Evolutionary conservation across 2,888 invertebrate species (phyloP).

Genomic region (Melanostoma scalare): DNA sequence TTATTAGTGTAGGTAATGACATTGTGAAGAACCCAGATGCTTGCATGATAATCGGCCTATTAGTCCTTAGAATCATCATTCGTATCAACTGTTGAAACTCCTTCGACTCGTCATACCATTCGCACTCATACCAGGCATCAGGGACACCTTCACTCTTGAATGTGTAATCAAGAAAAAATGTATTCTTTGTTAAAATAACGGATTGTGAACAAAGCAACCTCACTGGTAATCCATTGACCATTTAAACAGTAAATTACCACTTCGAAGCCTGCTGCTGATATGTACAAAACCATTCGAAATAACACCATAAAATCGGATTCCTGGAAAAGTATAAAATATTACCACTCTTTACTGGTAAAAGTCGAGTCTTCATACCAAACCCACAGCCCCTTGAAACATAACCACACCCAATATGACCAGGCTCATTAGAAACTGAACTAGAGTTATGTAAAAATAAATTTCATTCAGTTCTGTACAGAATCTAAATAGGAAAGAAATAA

Average conservation of each 20-base stretch:
- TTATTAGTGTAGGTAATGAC: constrained; percentile 78
- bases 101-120: constrained; percentile 77
- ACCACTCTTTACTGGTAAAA: background rate
- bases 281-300: constrained; percentile 76
- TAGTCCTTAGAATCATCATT: constrained; percentile 79
- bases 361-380: constrained; percentile 74
- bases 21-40: constrained; percentile 79
- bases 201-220: background rate
- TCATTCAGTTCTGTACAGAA: constrained; percentile 74
- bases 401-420: constrained; percentile 77
- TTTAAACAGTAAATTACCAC: constrained; percentile 78
- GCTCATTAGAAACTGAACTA: constrained; percentile 78
- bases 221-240: constrained; percentile 74
- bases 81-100: constrained; percentile 76
- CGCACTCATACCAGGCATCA: constrained; percentile 76
- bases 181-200: constrained; percentile 17
- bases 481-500: background rate
- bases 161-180: background rate
- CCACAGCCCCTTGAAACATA: constrained; percentile 77
- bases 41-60: constrained; percentile 74
- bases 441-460: constrained; percentile 76
- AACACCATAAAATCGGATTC: constrained; percentile 35
- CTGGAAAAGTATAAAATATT: constrained; percentile 4
- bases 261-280: constrained; percentile 76
- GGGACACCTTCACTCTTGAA: constrained; percentile 76